Evolutionary conservation across 1,140 invertebrate species (phyloP).

Genomic region (Pseudomyrmex flavicornis): DNA sequence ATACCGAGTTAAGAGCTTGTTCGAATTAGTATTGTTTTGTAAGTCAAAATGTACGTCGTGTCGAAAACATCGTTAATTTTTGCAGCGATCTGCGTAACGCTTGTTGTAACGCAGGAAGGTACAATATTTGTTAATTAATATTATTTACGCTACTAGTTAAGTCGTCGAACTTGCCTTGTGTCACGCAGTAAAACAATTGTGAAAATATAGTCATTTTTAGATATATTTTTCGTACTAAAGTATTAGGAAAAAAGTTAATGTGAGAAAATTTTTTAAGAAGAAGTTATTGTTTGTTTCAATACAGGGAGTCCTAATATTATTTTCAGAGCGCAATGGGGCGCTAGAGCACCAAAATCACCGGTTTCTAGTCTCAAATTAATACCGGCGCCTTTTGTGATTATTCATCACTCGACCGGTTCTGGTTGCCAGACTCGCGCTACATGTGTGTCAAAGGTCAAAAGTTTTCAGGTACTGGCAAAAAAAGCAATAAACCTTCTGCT

Average conservation of each 20-base stretch:
- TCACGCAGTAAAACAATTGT: not conserved
- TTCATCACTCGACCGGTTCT: slow-evolving; percentile 81
- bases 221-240: slow-evolving; percentile 2
- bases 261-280: not conserved
- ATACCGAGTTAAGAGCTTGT: not conserved
- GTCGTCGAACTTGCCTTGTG: not conserved
- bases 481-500: not conserved
- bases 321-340: slow-evolving; percentile 78
- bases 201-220: not conserved
- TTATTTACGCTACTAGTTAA: slow-evolving; percentile 10
- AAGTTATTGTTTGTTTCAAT: not conserved
- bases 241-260: not conserved
- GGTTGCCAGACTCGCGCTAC: slow-evolving; percentile 77
- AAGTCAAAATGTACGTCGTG: slow-evolving; percentile 28
- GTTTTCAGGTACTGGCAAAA: slow-evolving; percentile 75
- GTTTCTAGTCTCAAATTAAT: slow-evolving; percentile 56
- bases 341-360: slow-evolving; percentile 51
- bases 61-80: not conserved
- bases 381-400: slow-evolving; percentile 77
- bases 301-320: slow-evolving; percentile 72
- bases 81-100: not conserved
- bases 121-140: slow-evolving; percentile 14
- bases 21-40: slow-evolving; percentile 20
- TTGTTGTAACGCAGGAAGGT: not conserved
- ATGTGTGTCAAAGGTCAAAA: slow-evolving; percentile 74